These are phyloP conservation scores for Haliaeetus leucogaster DNA, from an alignment of 2,113 vertebrate genomes.

Conservation along the genomic window DNA sequence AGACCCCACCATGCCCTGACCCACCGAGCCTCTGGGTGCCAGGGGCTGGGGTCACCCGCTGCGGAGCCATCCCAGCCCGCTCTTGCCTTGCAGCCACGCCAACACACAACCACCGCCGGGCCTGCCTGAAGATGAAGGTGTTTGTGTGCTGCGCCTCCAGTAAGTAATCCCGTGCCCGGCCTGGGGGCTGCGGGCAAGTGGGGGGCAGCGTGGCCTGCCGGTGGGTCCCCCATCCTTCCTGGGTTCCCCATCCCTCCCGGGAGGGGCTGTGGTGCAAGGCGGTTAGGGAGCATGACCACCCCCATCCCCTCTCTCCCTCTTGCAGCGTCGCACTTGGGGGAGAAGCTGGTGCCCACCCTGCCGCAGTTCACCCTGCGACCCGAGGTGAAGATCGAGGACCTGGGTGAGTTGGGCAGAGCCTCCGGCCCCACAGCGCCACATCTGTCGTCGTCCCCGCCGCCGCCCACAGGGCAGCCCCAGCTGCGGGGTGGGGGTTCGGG, in stretches of 20 bases:
- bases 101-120: slow-evolving; percentile 88
- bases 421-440: not conserved
- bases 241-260: not conserved
- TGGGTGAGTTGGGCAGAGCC: slow-evolving; percentile 81
- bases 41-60: not conserved
- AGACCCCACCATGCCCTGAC: not conserved
- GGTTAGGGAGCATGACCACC: not conserved
- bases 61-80: not conserved
- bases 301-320: slow-evolving; percentile 52
- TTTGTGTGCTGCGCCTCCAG: slow-evolving; percentile 94
- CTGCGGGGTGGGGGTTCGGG: not conserved
- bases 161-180: slow-evolving; percentile 66
- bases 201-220: not conserved
- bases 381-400: slow-evolving; percentile 90
- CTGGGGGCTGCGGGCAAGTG: not conserved
- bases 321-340: slow-evolving; percentile 84
- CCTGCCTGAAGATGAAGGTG: slow-evolving; percentile 94
- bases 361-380: slow-evolving; percentile 92
- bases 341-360: slow-evolving; percentile 86
- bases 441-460: not conserved
- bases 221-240: not conserved
- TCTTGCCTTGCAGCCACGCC: slow-evolving; percentile 81
- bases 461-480: not conserved
- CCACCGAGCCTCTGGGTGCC: not conserved
- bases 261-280: not conserved